Conservation (phyloP, 2,797 vertebrate species). For the Sylvia borin region DNA sequence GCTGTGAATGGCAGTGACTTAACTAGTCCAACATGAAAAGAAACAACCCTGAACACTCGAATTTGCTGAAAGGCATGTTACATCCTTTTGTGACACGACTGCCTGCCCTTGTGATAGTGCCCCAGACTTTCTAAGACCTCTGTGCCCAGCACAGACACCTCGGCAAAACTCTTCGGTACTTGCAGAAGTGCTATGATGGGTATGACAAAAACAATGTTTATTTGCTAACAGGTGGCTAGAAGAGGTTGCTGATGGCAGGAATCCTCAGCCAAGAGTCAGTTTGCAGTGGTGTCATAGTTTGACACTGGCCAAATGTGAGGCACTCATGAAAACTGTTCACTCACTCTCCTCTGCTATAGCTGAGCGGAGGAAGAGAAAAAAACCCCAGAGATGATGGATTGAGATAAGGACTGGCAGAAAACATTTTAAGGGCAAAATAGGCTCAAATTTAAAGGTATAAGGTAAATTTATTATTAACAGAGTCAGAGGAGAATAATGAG, state of each 20-base stretch:
- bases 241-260: background rate
- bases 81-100: background rate
- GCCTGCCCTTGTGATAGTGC: accelerated
- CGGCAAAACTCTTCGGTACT: background rate
- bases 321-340: background rate
- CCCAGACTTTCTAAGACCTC: background rate
- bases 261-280: background rate
- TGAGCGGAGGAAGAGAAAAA: background rate
- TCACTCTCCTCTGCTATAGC: background rate
- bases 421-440: background rate
- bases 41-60: background rate
- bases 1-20: background rate
- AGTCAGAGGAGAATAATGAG: background rate
- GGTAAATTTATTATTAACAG: background rate
- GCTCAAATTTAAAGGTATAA: background rate
- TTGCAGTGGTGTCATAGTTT: background rate
- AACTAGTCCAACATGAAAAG: background rate
- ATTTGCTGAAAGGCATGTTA: background rate
- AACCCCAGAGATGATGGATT: accelerated
- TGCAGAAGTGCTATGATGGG: background rate
- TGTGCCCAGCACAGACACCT: background rate
- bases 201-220: background rate
- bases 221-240: background rate
- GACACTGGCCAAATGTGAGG: background rate
- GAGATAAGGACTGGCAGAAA: background rate